These are phyloP conservation scores for Amniataba percoides DNA, from an alignment of 2,797 vertebrate genomes.

Conservation along the genomic window DNA sequence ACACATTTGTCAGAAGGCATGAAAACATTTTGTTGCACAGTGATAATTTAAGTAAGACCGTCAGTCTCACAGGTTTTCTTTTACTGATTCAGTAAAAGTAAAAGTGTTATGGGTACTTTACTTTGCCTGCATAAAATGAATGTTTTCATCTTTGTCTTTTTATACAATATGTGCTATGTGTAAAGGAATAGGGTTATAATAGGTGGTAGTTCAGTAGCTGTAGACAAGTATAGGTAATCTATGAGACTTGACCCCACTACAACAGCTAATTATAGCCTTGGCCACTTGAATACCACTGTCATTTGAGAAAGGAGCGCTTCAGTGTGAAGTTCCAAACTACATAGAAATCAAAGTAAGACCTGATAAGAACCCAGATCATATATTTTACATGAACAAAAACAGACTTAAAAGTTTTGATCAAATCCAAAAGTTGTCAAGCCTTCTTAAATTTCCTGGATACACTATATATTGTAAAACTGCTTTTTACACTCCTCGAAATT, in stretches of 20 bases:
- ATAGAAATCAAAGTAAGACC: conserved; percentile 32
- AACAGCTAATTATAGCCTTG: conserved; percentile 10
- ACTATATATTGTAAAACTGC: conserved; percentile 40
- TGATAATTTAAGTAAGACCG: conserved; percentile 17
- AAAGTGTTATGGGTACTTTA: conserved; percentile 1
- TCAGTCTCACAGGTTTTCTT: conserved; percentile 33
- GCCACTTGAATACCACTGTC: conserved; percentile 21
- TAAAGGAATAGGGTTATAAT: not conserved
- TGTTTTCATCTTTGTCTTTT: conserved; percentile 42
- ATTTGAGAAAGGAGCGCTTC: conserved; percentile 17
- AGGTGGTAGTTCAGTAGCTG: not conserved
- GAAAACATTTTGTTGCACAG: conserved; percentile 38
- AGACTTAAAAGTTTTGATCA: not conserved
- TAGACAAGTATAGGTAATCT: not conserved
- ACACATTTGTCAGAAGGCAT: conserved; percentile 37
- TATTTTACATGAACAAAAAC: conserved; percentile 9
- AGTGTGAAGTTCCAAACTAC: conserved; percentile 4
- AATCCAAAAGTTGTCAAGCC: conserved; percentile 5
- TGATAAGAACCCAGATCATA: conserved; percentile 13
- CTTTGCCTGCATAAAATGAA: conserved; percentile 32
- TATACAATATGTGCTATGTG: conserved; percentile 36
- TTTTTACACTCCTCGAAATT: conserved; percentile 37
- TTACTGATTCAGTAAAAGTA: conserved; percentile 23
- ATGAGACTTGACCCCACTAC: not conserved
- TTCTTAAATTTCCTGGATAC: conserved; percentile 42